Evolutionary conservation across 2,797 vertebrate species (phyloP).

Genomic region (Emys orbicularis): DNA sequence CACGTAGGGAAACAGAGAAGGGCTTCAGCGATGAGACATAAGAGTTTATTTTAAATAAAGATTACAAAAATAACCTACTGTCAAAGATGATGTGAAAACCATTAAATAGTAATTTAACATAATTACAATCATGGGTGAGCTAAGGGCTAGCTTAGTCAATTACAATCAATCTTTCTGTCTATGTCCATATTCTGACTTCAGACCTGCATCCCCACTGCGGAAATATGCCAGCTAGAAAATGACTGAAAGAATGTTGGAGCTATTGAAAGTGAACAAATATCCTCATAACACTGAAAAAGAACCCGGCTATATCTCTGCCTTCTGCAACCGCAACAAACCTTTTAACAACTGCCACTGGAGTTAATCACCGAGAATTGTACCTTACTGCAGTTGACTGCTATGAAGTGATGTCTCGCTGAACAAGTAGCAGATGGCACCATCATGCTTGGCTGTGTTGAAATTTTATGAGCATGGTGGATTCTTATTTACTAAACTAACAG

Average conservation of each 20-base stretch:
- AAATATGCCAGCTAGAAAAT: constrained; percentile 7
- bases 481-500: constrained; percentile 16
- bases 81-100: constrained; percentile 77
- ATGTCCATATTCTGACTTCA: constrained; percentile 41
- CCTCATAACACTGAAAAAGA: neutral
- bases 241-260: fast-evolving
- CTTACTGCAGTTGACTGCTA: neutral
- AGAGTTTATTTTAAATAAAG: constrained; percentile 75
- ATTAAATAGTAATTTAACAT: constrained; percentile 72
- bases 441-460: constrained; percentile 14
- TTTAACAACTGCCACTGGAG: neutral
- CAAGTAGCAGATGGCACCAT: constrained; percentile 38
- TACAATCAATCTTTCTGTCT: constrained; percentile 71
- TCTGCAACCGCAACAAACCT: constrained; percentile 44
- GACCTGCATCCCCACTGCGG: constrained; percentile 55
- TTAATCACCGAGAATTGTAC: fast-evolving
- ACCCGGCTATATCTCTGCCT: neutral
- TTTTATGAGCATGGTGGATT: neutral
- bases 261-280: fast-evolving
- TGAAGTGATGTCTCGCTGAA: neutral
- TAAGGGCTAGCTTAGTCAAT: constrained; percentile 67
- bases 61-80: constrained; percentile 75
- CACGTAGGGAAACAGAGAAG: constrained; percentile 49
- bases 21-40: constrained; percentile 52
- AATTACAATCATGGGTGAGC: constrained; percentile 54